Evolutionary conservation across 64 coral and sea anemone species (phyloP).

Genomic region (Stylophora pistillata): DNA sequence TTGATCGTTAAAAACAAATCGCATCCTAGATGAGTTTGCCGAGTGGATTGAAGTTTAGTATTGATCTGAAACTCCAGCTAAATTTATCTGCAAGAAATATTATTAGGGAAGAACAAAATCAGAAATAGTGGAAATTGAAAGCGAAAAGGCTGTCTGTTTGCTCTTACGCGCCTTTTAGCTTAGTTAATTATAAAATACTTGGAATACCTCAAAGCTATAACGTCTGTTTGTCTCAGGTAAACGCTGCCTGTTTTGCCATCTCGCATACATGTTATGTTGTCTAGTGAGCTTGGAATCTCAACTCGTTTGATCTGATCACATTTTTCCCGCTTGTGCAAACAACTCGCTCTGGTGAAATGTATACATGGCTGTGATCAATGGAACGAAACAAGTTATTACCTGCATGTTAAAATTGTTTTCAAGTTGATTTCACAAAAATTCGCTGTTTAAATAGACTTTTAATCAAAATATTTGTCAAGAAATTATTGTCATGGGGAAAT

Average conservation of each 20-base stretch:
- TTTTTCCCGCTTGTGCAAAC: not conserved
- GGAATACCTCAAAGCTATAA: not conserved
- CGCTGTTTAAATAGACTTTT: too few species aligned
- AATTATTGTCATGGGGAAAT: not conserved
- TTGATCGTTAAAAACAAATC: constrained; percentile 7
- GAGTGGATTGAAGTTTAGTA: not conserved
- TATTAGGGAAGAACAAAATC: not conserved
- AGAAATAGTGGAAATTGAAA: not conserved
- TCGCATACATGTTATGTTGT: not conserved
- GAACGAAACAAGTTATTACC: not conserved
- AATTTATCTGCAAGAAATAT: not conserved
- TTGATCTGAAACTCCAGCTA: not conserved
- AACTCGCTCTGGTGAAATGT: not conserved
- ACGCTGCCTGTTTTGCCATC: not conserved
- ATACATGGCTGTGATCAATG: not conserved
- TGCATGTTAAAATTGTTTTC: not conserved
- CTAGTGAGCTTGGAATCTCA: not conserved
- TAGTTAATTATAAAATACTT: constrained; percentile 13
- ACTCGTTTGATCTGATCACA: not conserved
- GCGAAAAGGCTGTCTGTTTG: not conserved
- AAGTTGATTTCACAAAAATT: too few species aligned
- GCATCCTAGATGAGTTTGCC: not conserved
- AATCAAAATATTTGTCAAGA: not conserved
- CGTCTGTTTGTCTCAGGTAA: not conserved
- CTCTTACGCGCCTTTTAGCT: constrained; percentile 1